Evolutionary conservation across 2,113 vertebrate genomes (phyloP).

Genomic region (Cheirogaleus medius): DNA sequence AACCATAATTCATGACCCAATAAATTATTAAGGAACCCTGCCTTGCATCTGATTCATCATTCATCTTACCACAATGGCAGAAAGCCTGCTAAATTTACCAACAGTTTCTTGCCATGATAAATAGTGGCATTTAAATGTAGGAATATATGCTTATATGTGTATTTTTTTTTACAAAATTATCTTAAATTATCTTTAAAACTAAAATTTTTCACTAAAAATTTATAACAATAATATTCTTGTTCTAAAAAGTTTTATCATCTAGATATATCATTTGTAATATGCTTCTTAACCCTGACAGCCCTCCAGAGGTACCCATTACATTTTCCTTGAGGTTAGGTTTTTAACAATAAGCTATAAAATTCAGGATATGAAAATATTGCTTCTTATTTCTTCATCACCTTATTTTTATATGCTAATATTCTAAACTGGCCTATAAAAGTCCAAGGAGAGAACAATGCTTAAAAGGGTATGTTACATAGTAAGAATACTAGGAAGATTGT

Average conservation of each 20-base stretch:
- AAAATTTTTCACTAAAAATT: conserved; percentile 44
- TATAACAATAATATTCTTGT: conserved; percentile 58
- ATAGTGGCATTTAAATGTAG: conserved; percentile 84
- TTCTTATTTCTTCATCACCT: not conserved
- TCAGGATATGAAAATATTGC: not conserved
- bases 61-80: conserved; percentile 78
- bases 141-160: conserved; percentile 75
- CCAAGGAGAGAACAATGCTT: not conserved
- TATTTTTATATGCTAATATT: not conserved
- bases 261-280: not conserved
- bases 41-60: conserved; percentile 83
- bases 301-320: not conserved
- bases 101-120: conserved; percentile 80
- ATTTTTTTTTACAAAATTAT: conserved; percentile 73
- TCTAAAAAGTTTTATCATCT: conserved; percentile 54
- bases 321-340: not conserved
- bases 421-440: not conserved
- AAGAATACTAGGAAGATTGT: not conserved
- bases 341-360: not conserved
- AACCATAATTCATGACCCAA: conserved; percentile 88
- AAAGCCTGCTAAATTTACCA: conserved; percentile 80
- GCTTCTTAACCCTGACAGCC: not conserved
- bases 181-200: conserved; percentile 74
- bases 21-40: conserved; percentile 86
- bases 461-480: not conserved